Base-by-base conservation (phyloP, 2,113 vertebrate genomes). In the Anarhynchus alexandrinus region DNA sequence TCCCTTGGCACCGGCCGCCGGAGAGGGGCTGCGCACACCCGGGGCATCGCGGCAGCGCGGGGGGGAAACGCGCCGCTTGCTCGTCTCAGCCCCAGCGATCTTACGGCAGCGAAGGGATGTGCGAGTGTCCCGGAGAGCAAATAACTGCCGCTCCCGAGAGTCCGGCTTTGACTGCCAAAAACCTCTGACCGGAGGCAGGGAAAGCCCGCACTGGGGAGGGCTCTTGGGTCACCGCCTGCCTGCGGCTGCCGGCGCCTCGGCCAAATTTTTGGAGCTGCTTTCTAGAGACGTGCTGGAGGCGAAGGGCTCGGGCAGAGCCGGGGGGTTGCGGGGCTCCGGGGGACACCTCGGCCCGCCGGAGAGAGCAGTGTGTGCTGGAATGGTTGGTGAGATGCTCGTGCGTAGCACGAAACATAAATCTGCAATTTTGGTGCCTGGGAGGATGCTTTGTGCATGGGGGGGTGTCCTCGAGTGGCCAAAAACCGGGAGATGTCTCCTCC, bases 391-490 rank as follows among this genome's bases (percentile, higher is more conserved):
- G 85, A 30, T 34, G 58, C 38, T 84, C 2, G 4, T 29, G 47
- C 0, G 0, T 1, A 20, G 55, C 13, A 30, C 1, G 0, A 18
- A 61, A 36, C 9, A 11, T 70, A 82, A 79, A 13, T 16, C 45
- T 12, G 76, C 36, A 3, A 1, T 23, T 65, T 8, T 36, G 91
- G 52, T 71, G 62, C 42, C 62, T 43, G 7, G 16, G 66, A 81
- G 62, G 81, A 8, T 66, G 42, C 36, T 22, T 66, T 34, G 40
- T 5, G 1, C 2, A 4, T 26, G 21, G 58, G 5, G 4, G 59
- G 32, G 3, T 54, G 83, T 54, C 69, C 64, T 51, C 2, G 9
- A 11, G 69, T 17, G 58, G 12, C 36, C 6, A 13, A 49, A 40
- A 30, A 34, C 43, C 0, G 8, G 38, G 64, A 59, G 23, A 4